These are phyloP conservation scores for Panorpa germanica DNA, from an alignment of 2,888 invertebrate species.

Conservation along the genomic window DNA sequence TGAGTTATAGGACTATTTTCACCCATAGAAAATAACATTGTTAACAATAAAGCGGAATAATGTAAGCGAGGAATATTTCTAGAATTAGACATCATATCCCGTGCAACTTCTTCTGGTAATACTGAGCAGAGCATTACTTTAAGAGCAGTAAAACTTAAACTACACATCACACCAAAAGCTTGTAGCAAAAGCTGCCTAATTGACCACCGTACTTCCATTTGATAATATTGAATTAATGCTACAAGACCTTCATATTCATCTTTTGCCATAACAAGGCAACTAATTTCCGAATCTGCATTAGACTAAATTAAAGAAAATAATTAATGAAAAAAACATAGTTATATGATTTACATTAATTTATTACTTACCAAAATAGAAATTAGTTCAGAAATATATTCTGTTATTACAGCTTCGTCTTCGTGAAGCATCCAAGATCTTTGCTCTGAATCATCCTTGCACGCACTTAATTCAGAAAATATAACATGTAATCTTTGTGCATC, in stretches of 20 bases:
- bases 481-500: slow-evolving; percentile 69
- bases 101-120: slow-evolving; percentile 77
- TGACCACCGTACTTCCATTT: slow-evolving; percentile 86
- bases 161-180: slow-evolving; percentile 77
- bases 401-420: slow-evolving; percentile 81
- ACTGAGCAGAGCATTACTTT: slow-evolving; percentile 73
- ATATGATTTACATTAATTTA: slow-evolving; percentile 6
- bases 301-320: slow-evolving; percentile 26
- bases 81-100: slow-evolving; percentile 65
- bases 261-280: slow-evolving; percentile 63
- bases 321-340: slow-evolving; percentile 1
- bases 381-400: slow-evolving; percentile 63
- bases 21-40: slow-evolving; percentile 80
- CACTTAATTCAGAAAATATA: slow-evolving; percentile 66
- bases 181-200: slow-evolving; percentile 64
- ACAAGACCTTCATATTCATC: slow-evolving; percentile 71
- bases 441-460: slow-evolving; percentile 86
- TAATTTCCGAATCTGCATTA: slow-evolving; percentile 80
- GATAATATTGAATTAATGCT: slow-evolving; percentile 81
- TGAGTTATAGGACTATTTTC: slow-evolving; percentile 78
- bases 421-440: slow-evolving; percentile 91
- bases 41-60: slow-evolving; percentile 65
- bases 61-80: slow-evolving; percentile 61
- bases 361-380: slow-evolving; percentile 60
- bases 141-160: slow-evolving; percentile 61